Conservation (phyloP, 2,113 vertebrate genomes). For the Sceloporus tristichus region DNA sequence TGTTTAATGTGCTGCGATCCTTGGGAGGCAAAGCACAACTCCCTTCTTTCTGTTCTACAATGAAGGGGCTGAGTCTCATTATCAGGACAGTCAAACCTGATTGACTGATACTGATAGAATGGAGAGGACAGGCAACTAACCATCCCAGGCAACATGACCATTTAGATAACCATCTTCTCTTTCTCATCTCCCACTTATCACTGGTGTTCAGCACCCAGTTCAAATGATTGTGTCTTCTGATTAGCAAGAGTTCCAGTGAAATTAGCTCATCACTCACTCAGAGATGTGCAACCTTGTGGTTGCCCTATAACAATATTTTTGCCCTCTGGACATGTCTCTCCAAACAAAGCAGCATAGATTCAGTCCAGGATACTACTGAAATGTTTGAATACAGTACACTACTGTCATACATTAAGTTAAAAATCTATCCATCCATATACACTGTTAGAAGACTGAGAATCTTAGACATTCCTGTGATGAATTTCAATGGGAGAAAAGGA, state of each 20-base stretch:
- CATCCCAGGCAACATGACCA: not conserved
- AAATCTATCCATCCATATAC: not conserved
- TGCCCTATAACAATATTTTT: constrained; percentile 19
- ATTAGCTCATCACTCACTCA: not conserved
- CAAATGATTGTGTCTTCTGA: not conserved
- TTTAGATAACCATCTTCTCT: not conserved
- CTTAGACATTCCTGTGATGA: not conserved
- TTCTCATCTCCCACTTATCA: not conserved
- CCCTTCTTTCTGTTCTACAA: not conserved
- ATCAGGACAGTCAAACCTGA: not conserved
- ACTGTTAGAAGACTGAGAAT: not conserved
- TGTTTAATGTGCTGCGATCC: not conserved
- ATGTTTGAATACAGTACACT: no score
- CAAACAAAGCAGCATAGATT: not conserved
- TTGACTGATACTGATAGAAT: not conserved
- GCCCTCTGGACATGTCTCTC: not conserved
- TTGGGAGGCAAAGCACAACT: not conserved
- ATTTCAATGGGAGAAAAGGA: not conserved
- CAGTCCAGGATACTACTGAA: not conserved
- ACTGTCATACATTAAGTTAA: not conserved
- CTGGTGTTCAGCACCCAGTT: not conserved
- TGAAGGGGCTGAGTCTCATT: not conserved
- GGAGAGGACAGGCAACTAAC: not conserved
- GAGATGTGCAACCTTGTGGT: not conserved
- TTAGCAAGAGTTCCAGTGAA: constrained; percentile 8